phyloP scores from a whole-genome alignment of 2,113 vertebrate species.

The Coptodon bakossiorum region DNA sequence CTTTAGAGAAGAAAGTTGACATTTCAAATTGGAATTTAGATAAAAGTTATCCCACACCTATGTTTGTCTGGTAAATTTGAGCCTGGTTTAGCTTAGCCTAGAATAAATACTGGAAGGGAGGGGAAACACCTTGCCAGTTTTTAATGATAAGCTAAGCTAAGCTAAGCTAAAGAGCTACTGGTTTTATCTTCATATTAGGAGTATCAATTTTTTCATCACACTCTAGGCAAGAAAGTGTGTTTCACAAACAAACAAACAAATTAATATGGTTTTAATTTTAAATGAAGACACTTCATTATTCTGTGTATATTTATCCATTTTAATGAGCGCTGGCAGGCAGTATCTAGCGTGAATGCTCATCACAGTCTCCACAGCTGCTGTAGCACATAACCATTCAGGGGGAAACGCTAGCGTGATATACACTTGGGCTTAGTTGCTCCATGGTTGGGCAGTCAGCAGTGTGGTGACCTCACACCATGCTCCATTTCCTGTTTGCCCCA shows the following conservation, averaged over 20 bases:
- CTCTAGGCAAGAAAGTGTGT: background rate
- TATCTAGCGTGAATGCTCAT: background rate
- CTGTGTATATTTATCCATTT: background rate
- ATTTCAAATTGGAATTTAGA: background rate
- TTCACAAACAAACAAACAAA: background rate
- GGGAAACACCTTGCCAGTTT: background rate
- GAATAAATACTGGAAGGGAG: background rate
- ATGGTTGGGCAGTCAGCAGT: constrained; percentile 28
- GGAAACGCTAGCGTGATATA: constrained; percentile 20
- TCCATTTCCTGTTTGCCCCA: constrained; percentile 60
- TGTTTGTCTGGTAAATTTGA: background rate
- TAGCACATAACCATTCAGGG: background rate
- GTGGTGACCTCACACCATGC: constrained; percentile 59
- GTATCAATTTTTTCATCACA: background rate
- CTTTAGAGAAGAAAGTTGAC: background rate
- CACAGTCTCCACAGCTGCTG: background rate
- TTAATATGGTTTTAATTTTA: background rate
- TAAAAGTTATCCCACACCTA: background rate
- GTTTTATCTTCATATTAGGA: background rate
- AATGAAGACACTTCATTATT: background rate
- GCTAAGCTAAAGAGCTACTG: background rate
- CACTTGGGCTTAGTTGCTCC: background rate
- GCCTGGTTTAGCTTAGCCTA: background rate
- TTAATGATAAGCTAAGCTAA: background rate
- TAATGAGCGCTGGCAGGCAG: background rate